Base-by-base conservation (phyloP, 2,113 vertebrate species). In the Xenus cinereus region DNA sequence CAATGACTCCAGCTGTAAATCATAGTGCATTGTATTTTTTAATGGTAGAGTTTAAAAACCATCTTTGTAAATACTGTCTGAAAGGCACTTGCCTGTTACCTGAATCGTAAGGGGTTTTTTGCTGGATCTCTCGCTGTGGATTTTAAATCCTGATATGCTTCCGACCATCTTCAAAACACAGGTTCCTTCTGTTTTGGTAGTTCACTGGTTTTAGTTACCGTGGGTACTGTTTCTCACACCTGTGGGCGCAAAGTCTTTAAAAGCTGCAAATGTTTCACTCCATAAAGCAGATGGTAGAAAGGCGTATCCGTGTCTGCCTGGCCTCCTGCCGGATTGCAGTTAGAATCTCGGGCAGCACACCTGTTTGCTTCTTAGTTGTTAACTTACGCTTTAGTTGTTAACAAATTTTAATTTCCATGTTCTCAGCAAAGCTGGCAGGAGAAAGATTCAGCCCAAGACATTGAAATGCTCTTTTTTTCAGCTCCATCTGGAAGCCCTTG, bases 261-360 rank as follows among this genome's bases (percentile, higher is more conserved):
- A 66, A 84, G 24, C 53, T 43, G 63, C 57, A 33, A 41, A 19
- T 18, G 48, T 67, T 48, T 59, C 14, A 6, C 48, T 46, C 7
- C 5, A 1, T 28, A 32, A 63, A 54, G 79, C 48, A 69, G 45
- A 30, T n/a, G 74, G 51, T 45, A 56, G 80, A 75, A 73, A 28
- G 0, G 2, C 2, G 7, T 14, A 24, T 10, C 7, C 2, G 35
- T 26, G 41, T 59, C 68, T 26, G 21, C 14, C 19, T 33, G 19
- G 13, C 39, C 46, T 64, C 57, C 53, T 84, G 23, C 24, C 26
- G 28, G 37, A 27, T 9, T 23, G 28, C 59, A 32, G 19, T 39
- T 43, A 27, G 18, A 50, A 63, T 14, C 22, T 11, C 22, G n/a
- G 50, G 69, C 9, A 37, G 39, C 19, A 56, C 24, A 51, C 35